Evolutionary conservation across 2,797 vertebrate genomes (phyloP), one percentile per base, ranked within the genome.

Genomic region (Lepus townsendii): DNA sequence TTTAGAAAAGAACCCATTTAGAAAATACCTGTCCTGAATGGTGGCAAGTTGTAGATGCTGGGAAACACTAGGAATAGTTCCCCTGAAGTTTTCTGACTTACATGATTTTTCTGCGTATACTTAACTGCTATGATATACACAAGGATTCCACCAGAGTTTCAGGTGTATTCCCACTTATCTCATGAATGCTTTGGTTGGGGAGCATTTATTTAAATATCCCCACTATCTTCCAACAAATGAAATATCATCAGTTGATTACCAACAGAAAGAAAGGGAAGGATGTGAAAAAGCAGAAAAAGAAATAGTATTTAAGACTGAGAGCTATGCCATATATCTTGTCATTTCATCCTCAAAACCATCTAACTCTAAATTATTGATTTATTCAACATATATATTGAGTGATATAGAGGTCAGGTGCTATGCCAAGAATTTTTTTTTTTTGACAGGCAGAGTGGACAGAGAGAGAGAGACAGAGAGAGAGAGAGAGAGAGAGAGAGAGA

Each of bases 1-100:
- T 12, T 80, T 47, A 13, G 54, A 57, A 63, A 52, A 13, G 54
- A 57, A 63, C 11, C 27, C 57, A 66, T 12, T 80, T 84, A 66
- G 73, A 90, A 83, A 52, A 13, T 66, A 94, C 75, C 27, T 26
- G 3, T 90, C 63, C 60, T 88, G 19, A 90, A 72, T 63, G 27
- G 30, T 63, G 12, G 10, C 20, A 88, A 94, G 62, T 60, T 32
- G 3, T 4, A 30, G 76, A 71, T 83, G 22, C 20, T 54, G 42
- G 54, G 71, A 91, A 76, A 88, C 57, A 88, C 0, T 27, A 88
- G 54, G 42, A 69, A n/a, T 71, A 3, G 17, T 65, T 32, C 60
- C 38, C 24, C 24, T 17, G 16, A 42, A 73, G 27, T 54, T 86
- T 83, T 52, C 47, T 30, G 30, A 80, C 2, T 30, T 91, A 69